Evolutionary conservation across 2,113 vertebrate genomes (phyloP).

Genomic region (Sitta europaea): DNA sequence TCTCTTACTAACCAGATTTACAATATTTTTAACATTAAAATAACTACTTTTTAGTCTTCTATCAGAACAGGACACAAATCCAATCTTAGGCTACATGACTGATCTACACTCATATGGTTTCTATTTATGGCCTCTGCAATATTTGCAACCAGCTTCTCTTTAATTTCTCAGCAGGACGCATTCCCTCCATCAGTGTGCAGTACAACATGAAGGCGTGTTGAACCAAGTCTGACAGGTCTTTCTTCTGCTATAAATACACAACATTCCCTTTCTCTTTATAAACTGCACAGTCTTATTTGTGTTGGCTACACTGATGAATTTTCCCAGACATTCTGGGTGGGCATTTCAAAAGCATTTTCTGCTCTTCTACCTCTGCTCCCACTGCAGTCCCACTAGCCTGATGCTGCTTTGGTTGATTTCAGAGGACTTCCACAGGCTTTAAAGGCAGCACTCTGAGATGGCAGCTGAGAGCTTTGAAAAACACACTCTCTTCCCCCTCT

Average conservation of each 20-base stretch:
- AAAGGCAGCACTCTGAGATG: neutral
- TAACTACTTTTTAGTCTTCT: neutral
- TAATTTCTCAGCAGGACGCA: constrained; percentile 29
- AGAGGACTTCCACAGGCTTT: constrained; percentile 27
- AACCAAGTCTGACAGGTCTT: constrained; percentile 40
- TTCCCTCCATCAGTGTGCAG: constrained; percentile 1
- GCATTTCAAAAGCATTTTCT: constrained; percentile 29
- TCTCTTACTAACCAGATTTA: neutral
- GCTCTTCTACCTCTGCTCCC: neutral
- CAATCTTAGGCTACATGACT: neutral
- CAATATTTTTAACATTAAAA: neutral
- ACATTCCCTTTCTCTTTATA: neutral
- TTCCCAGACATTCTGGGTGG: constrained; percentile 35
- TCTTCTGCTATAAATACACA: constrained; percentile 29
- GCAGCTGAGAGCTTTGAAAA: neutral
- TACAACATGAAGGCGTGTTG: neutral
- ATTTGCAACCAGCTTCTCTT: constrained; percentile 13
- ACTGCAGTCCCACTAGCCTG: neutral
- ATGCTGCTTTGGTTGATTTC: neutral
- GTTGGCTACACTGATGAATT: neutral
- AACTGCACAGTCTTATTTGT: neutral
- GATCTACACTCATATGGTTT: neutral
- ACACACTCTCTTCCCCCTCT: rapidly evolving
- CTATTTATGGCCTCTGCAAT: neutral
- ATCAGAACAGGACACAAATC: neutral